Evolutionary conservation across 2,113 vertebrate species (phyloP).

Genomic region (Noctilio leporinus): DNA sequence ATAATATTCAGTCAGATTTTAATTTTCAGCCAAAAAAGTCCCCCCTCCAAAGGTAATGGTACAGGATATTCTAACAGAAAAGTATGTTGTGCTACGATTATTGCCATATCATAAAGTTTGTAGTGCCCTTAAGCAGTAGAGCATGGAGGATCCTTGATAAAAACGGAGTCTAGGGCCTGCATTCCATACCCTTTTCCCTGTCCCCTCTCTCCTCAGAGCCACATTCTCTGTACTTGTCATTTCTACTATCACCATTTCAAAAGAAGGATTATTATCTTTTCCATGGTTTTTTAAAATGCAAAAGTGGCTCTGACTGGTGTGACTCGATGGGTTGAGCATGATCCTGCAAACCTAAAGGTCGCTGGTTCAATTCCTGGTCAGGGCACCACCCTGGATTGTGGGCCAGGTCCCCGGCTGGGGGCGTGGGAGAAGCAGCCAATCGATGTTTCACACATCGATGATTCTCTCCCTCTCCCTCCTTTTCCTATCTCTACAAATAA

Average conservation of each 20-base stretch:
- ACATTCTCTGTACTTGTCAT: conserved; percentile 47
- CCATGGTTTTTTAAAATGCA: background rate
- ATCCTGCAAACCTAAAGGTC: too few relatives aligned
- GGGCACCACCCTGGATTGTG: too few relatives aligned
- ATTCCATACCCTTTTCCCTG: background rate
- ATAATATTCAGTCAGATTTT: background rate
- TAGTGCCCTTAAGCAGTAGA: background rate
- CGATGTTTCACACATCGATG: too few relatives aligned
- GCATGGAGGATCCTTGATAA: background rate
- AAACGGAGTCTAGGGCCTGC: background rate
- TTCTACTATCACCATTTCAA: background rate
- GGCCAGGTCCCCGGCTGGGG: too few relatives aligned
- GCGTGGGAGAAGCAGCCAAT: too few relatives aligned
- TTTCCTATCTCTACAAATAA: too few relatives aligned
- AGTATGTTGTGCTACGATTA: conserved; percentile 5
- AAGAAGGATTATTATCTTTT: background rate
- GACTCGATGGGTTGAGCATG: too few relatives aligned
- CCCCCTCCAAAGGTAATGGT: background rate
- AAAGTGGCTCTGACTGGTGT: too few relatives aligned
- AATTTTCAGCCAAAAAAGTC: conserved; percentile 36
- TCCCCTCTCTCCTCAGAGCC: background rate
- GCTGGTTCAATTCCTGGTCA: too few relatives aligned
- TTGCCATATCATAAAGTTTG: background rate
- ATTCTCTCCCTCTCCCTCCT: too few relatives aligned
- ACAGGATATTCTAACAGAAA: conserved; percentile 20